A percentile compares a stretch with the other conserved stretches of the same genome.
Evolutionary conservation across 2,113 vertebrate species (phyloP).

Genomic region (Siphamia tubifer): DNA sequence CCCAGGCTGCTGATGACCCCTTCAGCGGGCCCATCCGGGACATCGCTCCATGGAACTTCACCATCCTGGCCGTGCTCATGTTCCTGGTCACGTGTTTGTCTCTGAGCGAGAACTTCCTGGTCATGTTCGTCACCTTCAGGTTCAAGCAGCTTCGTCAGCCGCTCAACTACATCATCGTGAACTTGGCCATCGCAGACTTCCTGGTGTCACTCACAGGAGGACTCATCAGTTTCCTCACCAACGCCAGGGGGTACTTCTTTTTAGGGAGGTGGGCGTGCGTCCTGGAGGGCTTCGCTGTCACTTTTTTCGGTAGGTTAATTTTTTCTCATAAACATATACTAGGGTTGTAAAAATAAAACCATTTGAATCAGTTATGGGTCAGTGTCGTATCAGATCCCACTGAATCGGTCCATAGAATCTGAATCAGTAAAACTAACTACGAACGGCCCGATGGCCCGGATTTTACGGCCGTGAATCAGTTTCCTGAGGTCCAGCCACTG

Average conservation of each 20-base stretch:
- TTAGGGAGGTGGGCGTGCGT: constrained; percentile 88
- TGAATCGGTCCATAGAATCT: too few relatives aligned
- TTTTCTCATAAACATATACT: too few relatives aligned
- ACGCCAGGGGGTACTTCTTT: constrained; percentile 89
- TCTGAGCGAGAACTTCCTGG: constrained; percentile 86
- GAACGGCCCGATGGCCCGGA: too few relatives aligned
- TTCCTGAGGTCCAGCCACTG: too few relatives aligned
- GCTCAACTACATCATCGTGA: constrained; percentile 90
- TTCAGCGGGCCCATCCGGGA: constrained; percentile 77
- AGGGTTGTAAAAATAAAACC: too few relatives aligned
- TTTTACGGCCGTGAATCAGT: too few relatives aligned
- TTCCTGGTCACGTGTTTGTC: constrained; percentile 85
- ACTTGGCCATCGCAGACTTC: constrained; percentile 89
- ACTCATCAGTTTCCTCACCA: constrained; percentile 86
- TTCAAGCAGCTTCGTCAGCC: constrained; percentile 88
- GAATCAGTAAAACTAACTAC: too few relatives aligned
- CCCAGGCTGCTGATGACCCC: constrained; percentile 66
- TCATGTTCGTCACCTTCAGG: constrained; percentile 88
- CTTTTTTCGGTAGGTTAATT: constrained; percentile 92
- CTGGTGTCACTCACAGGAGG: constrained; percentile 87
- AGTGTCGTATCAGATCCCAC: neutral
- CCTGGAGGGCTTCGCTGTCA: constrained; percentile 90
- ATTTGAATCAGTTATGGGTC: too few relatives aligned
- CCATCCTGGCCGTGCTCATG: constrained; percentile 85
- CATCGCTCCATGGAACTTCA: constrained; percentile 88